Evolutionary conservation across 1,140 invertebrate genomes (phyloP).

Genomic region (Drosophila tsacasi): DNA sequence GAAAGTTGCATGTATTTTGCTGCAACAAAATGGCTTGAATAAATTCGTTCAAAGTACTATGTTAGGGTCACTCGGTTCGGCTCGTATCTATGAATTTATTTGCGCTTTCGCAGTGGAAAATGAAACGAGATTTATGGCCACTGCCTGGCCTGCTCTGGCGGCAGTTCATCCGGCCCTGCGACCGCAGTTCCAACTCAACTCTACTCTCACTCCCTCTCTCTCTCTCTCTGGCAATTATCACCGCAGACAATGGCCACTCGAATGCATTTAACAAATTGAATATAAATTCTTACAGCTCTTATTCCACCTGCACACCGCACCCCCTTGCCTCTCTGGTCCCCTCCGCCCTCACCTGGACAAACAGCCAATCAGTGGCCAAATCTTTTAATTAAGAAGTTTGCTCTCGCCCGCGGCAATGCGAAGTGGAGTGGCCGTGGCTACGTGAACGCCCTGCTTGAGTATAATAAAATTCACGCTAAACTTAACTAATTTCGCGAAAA

Average conservation of each 20-base stretch:
- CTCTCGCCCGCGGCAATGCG: slow-evolving; percentile 5
- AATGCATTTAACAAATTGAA: slow-evolving; percentile 65
- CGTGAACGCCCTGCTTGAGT: slow-evolving; percentile 7
- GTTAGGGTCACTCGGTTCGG: slow-evolving; percentile 24
- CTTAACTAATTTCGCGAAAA: slow-evolving; percentile 69
- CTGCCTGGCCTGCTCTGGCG: slow-evolving; percentile 5
- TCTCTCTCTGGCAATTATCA: slow-evolving; percentile 31
- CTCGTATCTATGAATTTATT: slow-evolving; percentile 49
- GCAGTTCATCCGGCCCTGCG: slow-evolving; percentile 25
- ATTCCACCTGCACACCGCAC: too few relatives aligned
- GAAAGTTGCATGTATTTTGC: neutral
- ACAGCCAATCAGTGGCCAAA: slow-evolving; percentile 58
- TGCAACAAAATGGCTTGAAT: slow-evolving; percentile 26
- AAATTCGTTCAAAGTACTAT: slow-evolving; percentile 20
- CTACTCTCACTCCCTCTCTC: neutral
- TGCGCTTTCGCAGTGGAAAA: slow-evolving; percentile 38
- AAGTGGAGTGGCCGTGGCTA: neutral
- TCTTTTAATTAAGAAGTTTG: slow-evolving; percentile 71
- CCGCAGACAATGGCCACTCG: slow-evolving; percentile 41
- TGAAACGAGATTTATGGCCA: slow-evolving; percentile 36
- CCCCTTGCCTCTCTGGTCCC: too few relatives aligned
- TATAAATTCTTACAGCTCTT: slow-evolving; percentile 37
- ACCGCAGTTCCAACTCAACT: slow-evolving; percentile 14
- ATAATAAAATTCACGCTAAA: slow-evolving; percentile 66
- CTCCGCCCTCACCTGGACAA: slow-evolving; percentile 8